These are phyloP conservation scores for Spodoptera litura DNA, from an alignment of 1,140 invertebrate species.

Conservation along the genomic window DNA sequence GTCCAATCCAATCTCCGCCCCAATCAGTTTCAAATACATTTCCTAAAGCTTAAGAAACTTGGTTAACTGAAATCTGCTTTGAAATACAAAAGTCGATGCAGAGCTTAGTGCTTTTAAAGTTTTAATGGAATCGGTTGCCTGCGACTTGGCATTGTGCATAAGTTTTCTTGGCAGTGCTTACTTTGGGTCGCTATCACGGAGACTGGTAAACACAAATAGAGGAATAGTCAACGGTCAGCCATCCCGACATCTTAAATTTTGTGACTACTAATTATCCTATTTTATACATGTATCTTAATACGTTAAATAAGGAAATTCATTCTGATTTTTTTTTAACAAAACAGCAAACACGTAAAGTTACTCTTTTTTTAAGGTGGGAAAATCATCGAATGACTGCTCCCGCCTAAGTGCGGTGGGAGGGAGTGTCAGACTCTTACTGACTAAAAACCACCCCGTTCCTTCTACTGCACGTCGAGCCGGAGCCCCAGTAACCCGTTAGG, in stretches of 20 bases:
- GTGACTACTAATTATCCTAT: background rate
- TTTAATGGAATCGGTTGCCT: constrained; percentile 27
- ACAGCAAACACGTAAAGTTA: no score
- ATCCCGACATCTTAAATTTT: no score
- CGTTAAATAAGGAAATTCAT: no score
- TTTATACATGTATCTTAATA: no score
- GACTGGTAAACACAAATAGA: constrained; percentile 19
- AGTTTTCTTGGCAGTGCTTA: background rate
- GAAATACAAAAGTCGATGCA: constrained; percentile 21
- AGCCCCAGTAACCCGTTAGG: no score
- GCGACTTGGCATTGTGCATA: constrained; percentile 25
- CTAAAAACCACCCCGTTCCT: no score
- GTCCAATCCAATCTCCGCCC: constrained; percentile 5
- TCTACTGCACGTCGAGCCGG: no score
- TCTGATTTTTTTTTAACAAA: no score
- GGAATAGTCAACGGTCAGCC: background rate
- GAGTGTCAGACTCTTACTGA: no score
- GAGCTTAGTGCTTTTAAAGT: constrained; percentile 25
- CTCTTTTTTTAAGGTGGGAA: no score
- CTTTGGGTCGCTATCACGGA: background rate
- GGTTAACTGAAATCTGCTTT: constrained; percentile 16
- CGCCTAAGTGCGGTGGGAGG: no score
- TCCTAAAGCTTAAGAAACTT: background rate
- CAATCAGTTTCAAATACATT: constrained; percentile 20
- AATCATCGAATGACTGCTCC: no score